A percentile compares a stretch with the other conserved stretches of the same genome.
These are phyloP conservation scores for Drosophila rellima DNA, from an alignment of 2,888 invertebrate genomes.

Conservation along the genomic window DNA sequence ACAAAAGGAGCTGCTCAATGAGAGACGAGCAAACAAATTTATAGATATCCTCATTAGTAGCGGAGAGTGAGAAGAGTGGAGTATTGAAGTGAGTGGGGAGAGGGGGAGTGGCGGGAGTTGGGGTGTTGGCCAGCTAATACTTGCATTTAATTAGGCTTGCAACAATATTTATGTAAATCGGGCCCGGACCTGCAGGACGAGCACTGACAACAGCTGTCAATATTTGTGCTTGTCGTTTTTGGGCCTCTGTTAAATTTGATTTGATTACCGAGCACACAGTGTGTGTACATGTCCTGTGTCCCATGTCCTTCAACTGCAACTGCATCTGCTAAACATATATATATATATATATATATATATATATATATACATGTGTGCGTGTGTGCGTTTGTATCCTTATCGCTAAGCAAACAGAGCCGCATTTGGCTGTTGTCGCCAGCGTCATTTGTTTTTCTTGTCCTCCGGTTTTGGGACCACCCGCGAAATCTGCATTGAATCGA, in stretches of 20 bases:
- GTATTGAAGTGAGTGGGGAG: no score
- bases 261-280: conserved; percentile 27
- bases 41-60: conserved; percentile 36
- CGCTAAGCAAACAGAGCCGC: conserved; percentile 75
- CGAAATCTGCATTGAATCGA: conserved; percentile 47
- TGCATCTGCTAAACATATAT: conserved; percentile 35
- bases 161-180: conserved; percentile 83
- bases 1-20: conserved; percentile 59
- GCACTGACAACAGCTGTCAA: conserved; percentile 63
- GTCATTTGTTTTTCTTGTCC: conserved; percentile 69
- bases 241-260: conserved; percentile 28
- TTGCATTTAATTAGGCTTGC: conserved; percentile 83
- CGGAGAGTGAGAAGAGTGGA: not conserved
- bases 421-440: conserved; percentile 70
- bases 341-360: no score
- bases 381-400: conserved; percentile 63
- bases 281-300: conserved; percentile 8
- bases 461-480: conserved; percentile 70
- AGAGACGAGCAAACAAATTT: conserved; percentile 42
- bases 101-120: not conserved
- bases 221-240: conserved; percentile 62
- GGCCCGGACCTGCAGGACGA: conserved; percentile 64
- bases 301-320: conserved; percentile 9
- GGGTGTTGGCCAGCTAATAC: conserved; percentile 56
- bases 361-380: conserved; percentile 29